Evolutionary conservation across 2,888 invertebrate species (phyloP), one percentile per base, ranked within the genome.

Genomic region (Dasysyrphus albostriatus): DNA sequence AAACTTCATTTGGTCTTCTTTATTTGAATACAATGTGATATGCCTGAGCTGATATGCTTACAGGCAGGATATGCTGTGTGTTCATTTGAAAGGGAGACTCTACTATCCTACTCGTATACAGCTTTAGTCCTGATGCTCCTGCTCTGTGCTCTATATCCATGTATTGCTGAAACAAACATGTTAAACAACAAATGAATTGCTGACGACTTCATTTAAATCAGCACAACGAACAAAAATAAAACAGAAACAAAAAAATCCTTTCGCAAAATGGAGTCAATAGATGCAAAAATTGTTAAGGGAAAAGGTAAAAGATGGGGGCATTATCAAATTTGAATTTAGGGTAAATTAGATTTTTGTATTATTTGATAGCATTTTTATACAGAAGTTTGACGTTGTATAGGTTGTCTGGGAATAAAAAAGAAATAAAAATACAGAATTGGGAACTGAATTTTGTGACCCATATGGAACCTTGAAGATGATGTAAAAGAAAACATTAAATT

Each of bases 151-250:
- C 16, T 34, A 3, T 34, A 3, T 5, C 19, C n/a, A 67, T 47
- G 59, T 39, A 24, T 24, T 51, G 58, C 47, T 34, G 61, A 51
- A 67, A 56, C 77, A 78, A 78, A 69, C 78, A 78, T 69, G 78
- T 74, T 74, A 69, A 78, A 74, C 73, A 76, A 79, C 75, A 77
- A 85, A 85, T 77, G 81, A 85, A 85, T 74, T 81, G 85, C 85
- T 82, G 82, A 85, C 82, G 85, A 74, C 56, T 78, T 81, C 73
- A 77, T 81, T 81, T 81, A 61, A 73, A 76, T 81, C 61, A 72
- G 19, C 58, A 70, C 49, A 75, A 24, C 8, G 75, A 63, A 39
- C 19, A 32, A 42, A 65, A 67, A 42, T 42, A 61, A 54, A 65
- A 49, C 5, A 51, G 39, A 42, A 61, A n/a, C 24, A 34, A 61